Evolutionary conservation across 2,113 vertebrate species (phyloP).

Genomic region (Chitala chitala): DNA sequence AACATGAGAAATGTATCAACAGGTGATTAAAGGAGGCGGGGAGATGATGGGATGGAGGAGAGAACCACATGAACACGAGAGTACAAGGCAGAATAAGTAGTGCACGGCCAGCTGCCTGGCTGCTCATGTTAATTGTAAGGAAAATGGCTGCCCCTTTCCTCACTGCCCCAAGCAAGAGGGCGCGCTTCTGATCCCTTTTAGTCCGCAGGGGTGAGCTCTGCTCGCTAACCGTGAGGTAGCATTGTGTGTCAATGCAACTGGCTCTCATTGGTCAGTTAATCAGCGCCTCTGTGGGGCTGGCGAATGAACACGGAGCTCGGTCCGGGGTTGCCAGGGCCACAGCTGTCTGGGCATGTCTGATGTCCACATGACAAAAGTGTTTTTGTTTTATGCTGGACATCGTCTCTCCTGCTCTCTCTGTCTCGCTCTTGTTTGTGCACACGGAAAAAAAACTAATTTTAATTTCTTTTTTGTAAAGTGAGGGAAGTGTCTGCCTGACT

Average conservation of each 20-base stretch:
- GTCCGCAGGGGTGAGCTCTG: neutral
- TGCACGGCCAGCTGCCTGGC: neutral
- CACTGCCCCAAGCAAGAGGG: neutral
- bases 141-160: too few species aligned
- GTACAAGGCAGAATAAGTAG: neutral
- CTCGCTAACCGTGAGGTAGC: neutral
- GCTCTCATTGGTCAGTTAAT: neutral
- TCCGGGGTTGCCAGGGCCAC: conserved; percentile 2
- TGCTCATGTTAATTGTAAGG: too few species aligned
- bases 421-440: neutral
- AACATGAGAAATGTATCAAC: neutral
- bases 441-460: neutral
- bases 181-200: neutral
- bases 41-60: neutral
- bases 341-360: conserved; percentile 16
- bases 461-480: neutral
- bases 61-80: neutral
- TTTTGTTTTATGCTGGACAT: conserved; percentile 6
- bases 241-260: neutral
- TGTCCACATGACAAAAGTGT: conserved; percentile 13
- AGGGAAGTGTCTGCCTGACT: too few species aligned
- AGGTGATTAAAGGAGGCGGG: neutral
- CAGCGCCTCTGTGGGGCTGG: neutral
- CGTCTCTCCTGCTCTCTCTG: neutral
- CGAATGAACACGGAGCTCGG: neutral